A percentile compares a stretch with the other conserved stretches of the same genome.
Conservation (phyloP, 2,113 vertebrate genomes). For the Sturnus vulgaris region DNA sequence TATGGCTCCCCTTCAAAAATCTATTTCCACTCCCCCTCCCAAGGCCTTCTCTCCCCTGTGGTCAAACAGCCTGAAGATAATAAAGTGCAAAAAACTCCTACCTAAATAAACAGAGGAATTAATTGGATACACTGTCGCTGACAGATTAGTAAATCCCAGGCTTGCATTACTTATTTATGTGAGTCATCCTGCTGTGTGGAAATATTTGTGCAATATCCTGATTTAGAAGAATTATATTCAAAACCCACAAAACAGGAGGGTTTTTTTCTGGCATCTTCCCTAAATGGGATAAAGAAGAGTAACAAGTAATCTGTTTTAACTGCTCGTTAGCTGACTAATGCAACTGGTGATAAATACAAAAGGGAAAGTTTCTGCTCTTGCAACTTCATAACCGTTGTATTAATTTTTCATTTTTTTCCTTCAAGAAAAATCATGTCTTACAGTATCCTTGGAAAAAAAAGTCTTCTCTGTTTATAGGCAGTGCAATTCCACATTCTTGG, state of each 20-base stretch:
- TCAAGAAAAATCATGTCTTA: neutral
- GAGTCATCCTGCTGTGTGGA: slow-evolving; percentile 18
- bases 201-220: slow-evolving; percentile 1
- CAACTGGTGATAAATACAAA: neutral
- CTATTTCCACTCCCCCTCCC: neutral
- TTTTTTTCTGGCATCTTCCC: neutral
- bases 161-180: slow-evolving; percentile 9
- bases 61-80: neutral
- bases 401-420: neutral
- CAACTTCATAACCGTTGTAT: neutral
- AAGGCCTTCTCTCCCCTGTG: neutral
- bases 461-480: slow-evolving; percentile 43
- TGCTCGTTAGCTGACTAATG: neutral
- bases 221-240: slow-evolving; percentile 7
- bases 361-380: neutral
- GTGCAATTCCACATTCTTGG: slow-evolving; percentile 41
- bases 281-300: neutral
- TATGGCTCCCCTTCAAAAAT: slow-evolving; percentile 61
- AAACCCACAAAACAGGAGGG: neutral
- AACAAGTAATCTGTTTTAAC: neutral
- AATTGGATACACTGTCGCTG: neutral
- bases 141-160: slow-evolving; percentile 27
- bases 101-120: slow-evolving; percentile 50
- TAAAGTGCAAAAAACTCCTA: slow-evolving; percentile 24
- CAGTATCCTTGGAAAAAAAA: neutral